Base-by-base conservation (phyloP, 2,888 invertebrate species). In the Trichopoda pennipes region DNA sequence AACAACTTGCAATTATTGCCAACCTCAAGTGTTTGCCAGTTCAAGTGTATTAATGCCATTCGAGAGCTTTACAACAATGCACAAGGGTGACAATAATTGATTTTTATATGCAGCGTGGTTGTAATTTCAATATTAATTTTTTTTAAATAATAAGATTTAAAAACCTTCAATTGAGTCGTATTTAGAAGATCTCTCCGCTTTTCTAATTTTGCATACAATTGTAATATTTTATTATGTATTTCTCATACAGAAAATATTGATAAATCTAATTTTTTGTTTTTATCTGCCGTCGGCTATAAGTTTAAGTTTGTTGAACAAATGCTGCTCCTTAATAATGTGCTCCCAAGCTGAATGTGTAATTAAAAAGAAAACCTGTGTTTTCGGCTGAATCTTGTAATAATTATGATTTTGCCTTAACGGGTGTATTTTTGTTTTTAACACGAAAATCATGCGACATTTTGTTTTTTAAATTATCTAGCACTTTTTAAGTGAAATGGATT, bases 21-120 rank as follows among this genome's bases (percentile, higher is more conserved):
- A 73, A 74, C 17, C 69, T 82, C 68, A 66, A 82, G 82, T 79
- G 79, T 82, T 82, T 82, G 66, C 66, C 79, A 79, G 87, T 87
- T 88, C 86, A 88, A 89, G 89, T 89, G 87, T 86, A 88, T 88
- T 89, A 89, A 89, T 89, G 89, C 87, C 86, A 87, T 88, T 88
- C 85, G 85, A 89, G 89, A 87, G 89, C 79, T 78, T 63, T 77
- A 53, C 32, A 80, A 76, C 66, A 78, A 78, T 69, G 61, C 55
- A 84, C 81, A 68, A 69, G 68, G 61, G 73, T 68, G 79, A 74
- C 68, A 80, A 74, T 63, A 68, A 80, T 74, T 68, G 49, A 68
- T 80, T 21, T 60, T 61, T 51, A 2, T 21, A n/a, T 55, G 42
- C 44, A 56, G 17, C 28, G 17, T 55, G 44, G 17, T 56, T 68